These are phyloP conservation scores for Vidua chalybeata DNA, from an alignment of 2,113 vertebrate species.

Conservation along the genomic window DNA sequence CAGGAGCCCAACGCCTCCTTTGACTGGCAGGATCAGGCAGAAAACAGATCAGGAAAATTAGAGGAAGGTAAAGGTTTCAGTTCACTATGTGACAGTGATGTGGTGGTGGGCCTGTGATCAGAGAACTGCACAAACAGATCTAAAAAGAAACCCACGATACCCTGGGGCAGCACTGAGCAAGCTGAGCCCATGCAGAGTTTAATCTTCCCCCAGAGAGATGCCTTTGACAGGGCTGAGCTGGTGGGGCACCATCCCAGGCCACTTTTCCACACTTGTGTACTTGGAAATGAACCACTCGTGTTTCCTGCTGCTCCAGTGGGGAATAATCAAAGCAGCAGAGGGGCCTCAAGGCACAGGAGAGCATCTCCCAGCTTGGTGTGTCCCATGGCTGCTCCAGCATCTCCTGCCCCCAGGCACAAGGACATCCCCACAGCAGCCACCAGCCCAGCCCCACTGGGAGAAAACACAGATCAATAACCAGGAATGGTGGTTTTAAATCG, in stretches of 20 bases:
- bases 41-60: neutral
- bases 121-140: neutral
- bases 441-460: neutral
- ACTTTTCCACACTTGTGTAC: neutral
- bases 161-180: neutral
- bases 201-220: neutral
- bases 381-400: neutral
- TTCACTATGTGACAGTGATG: neutral
- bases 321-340: neutral
- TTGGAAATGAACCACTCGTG: fast-evolving
- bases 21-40: neutral
- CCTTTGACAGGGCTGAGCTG: neutral
- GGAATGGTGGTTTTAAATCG: conserved; percentile 67
- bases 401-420: neutral
- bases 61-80: neutral
- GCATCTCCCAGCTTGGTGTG: neutral
- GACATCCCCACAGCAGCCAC: neutral
- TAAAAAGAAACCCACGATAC: neutral
- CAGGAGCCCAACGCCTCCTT: neutral
- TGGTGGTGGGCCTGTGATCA: neutral
- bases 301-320: neutral
- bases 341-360: neutral
- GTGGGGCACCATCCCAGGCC: neutral
- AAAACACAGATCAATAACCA: neutral
- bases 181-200: neutral